Conservation (phyloP, 2,888 invertebrate genomes). For the Chesias legatella region DNA sequence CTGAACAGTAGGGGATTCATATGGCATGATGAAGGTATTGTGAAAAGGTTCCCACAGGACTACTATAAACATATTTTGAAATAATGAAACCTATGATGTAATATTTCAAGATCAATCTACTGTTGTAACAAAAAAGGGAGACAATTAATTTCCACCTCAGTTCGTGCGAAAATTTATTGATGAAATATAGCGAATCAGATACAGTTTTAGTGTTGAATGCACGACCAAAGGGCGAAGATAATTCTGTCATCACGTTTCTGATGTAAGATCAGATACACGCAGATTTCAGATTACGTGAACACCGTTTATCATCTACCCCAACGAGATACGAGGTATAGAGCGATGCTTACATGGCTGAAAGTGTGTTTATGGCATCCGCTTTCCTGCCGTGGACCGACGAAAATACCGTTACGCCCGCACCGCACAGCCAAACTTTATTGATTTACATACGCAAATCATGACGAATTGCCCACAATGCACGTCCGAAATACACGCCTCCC, state of each 20-base stretch:
- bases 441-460: conserved; percentile 79
- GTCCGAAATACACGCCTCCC: conserved; percentile 57
- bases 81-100: too few relatives aligned
- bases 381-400: conserved; percentile 74
- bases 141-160: too few relatives aligned
- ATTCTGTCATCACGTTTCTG: conserved; percentile 24
- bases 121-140: too few relatives aligned
- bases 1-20: conserved; percentile 2
- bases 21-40: conserved; percentile 6
- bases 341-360: conserved; percentile 61
- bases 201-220: too few relatives aligned
- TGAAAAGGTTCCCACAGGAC: too few relatives aligned
- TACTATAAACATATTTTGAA: too few relatives aligned
- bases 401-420: conserved; percentile 75
- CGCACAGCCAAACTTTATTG: conserved; percentile 72
- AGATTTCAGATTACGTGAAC: conserved; percentile 7
- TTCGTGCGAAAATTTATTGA: too few relatives aligned
- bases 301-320: conserved; percentile 38
- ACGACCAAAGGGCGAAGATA: conserved; percentile 1
- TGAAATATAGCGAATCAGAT: too few relatives aligned
- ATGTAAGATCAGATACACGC: conserved; percentile 9
- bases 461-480: conserved; percentile 73
- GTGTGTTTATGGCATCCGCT: conserved; percentile 78
- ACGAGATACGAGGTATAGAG: conserved; percentile 44
- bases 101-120: too few relatives aligned